These are phyloP conservation scores for Oncopodura yosiiana DNA, from an alignment of 1,140 invertebrate genomes.

Conservation along the genomic window DNA sequence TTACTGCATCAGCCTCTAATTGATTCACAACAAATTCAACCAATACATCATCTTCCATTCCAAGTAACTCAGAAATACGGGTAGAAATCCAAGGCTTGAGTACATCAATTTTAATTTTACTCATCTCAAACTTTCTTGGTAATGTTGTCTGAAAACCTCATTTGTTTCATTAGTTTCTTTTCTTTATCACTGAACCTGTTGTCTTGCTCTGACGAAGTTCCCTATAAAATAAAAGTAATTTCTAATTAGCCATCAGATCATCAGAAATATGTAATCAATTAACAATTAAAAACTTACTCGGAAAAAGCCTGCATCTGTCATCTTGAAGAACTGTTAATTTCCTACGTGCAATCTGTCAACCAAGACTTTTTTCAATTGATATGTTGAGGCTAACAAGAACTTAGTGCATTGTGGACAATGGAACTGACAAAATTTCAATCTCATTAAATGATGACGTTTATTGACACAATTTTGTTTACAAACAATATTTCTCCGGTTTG, in stretches of 20 bases:
- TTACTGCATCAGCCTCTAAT: constrained; percentile 78
- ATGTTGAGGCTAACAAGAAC: too few relatives aligned
- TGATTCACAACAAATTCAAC: constrained; percentile 99
- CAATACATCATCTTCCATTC: constrained; percentile 96
- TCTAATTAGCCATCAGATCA: not conserved
- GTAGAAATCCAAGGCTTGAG: constrained; percentile 98
- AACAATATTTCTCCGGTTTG: too few relatives aligned
- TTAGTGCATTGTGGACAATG: too few relatives aligned
- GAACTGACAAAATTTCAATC: too few relatives aligned
- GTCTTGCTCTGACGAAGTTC: constrained; percentile 95
- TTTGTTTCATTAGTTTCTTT: constrained; percentile 95
- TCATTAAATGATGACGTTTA: too few relatives aligned
- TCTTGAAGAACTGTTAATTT: too few relatives aligned
- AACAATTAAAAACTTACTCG: constrained; percentile 37
- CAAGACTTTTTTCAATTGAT: too few relatives aligned
- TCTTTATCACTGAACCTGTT: constrained; percentile 98
- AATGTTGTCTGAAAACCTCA: constrained; percentile 92
- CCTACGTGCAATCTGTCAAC: too few relatives aligned
- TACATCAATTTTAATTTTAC: constrained; percentile 93
- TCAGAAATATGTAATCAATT: not conserved
- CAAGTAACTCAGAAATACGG: constrained; percentile 87
- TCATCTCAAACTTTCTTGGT: constrained; percentile 95
- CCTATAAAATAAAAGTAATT: constrained; percentile 51
- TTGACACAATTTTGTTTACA: too few relatives aligned
- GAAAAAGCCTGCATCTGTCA: constrained; percentile 48